Conservation (phyloP, 2,113 vertebrate species). For the Chaetorhynchus papuensis region DNA sequence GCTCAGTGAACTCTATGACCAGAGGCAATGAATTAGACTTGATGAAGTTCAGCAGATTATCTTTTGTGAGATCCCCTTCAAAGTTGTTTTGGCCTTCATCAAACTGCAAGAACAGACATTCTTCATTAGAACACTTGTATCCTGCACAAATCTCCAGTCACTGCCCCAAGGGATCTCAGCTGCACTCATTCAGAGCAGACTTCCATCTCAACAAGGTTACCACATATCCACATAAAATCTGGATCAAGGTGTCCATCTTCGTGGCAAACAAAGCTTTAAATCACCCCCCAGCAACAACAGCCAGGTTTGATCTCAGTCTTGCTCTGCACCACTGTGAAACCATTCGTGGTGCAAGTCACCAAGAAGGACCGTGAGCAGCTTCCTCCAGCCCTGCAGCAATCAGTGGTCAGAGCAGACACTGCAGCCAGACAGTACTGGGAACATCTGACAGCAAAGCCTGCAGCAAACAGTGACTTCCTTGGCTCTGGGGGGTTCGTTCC, state of each 20-base stretch:
- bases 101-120: conserved; percentile 74
- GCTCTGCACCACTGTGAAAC: background rate
- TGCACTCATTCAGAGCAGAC: background rate
- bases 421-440: background rate
- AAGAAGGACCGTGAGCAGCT: background rate
- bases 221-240: background rate
- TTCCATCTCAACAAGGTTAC: background rate
- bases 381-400: background rate
- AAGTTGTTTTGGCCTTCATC: conserved; percentile 93
- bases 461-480: background rate
- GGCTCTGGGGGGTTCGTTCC: background rate
- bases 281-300: background rate
- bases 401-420: background rate
- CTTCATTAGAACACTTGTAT: background rate
- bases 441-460: background rate
- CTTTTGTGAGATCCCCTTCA: conserved; percentile 88
- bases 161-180: background rate
- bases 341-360: background rate
- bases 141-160: background rate
- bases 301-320: background rate
- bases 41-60: conserved; percentile 85
- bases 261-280: background rate
- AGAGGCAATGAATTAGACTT: conserved; percentile 92
- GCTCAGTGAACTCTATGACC: conserved; percentile 98
- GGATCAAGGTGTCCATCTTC: background rate